These are phyloP conservation scores for Aphrocallistes beatrix DNA, from an alignment of 37 sponge, comb jelly and placozoan species.

Conservation along the genomic window DNA sequence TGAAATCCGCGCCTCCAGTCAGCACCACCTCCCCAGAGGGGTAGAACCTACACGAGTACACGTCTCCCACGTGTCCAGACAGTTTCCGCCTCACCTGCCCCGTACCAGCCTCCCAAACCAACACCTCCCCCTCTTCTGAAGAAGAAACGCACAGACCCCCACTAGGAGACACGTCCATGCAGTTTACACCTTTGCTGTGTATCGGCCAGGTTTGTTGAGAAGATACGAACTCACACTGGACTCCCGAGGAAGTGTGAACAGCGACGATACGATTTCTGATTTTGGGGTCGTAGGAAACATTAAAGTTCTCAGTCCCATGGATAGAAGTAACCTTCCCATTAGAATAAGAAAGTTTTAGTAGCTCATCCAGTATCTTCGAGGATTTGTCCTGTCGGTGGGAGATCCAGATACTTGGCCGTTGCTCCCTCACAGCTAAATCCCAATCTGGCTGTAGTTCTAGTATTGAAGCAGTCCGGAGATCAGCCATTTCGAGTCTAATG, in stretches of 20 bases:
- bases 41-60: slow-evolving; percentile 67
- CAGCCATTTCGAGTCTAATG: too few relatives aligned
- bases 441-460: slow-evolving; percentile 6
- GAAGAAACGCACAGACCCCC: slow-evolving; percentile 53
- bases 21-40: slow-evolving; percentile 81
- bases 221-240: background rate
- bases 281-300: background rate
- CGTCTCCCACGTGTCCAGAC: slow-evolving; percentile 71
- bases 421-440: background rate
- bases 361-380: background rate
- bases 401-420: background rate
- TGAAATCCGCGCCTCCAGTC: slow-evolving; percentile 67
- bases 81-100: slow-evolving; percentile 45
- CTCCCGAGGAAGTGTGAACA: background rate
- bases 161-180: slow-evolving; percentile 50
- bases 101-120: slow-evolving; percentile 66
- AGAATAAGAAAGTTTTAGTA: background rate
- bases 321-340: background rate
- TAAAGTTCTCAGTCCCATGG: background rate
- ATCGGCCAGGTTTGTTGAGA: background rate
- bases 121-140: slow-evolving; percentile 48
- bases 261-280: background rate
- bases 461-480: too few relatives aligned
- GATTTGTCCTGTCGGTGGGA: slow-evolving; percentile 7
- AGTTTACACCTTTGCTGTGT: background rate